Evolutionary conservation across 35 echinoderm and acorn worm genomes (phyloP), one percentile per base, ranked within the genome.

Genomic region (Eucidaris tribuloides): DNA sequence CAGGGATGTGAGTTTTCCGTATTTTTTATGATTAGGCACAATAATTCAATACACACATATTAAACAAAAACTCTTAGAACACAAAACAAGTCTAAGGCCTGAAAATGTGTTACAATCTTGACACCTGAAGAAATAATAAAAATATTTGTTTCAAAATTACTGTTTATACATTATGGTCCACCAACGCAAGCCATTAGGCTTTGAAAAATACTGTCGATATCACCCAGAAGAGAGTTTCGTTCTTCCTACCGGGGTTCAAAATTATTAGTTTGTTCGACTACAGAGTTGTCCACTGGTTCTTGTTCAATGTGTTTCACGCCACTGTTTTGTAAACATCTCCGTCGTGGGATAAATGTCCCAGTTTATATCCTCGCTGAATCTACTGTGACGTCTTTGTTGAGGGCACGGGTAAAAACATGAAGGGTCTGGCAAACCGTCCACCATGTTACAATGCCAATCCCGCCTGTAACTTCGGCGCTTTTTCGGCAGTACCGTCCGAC

Each of bases 141-240:
- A n/a, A n/a, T n/a, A n/a, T n/a, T n/a, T n/a, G n/a, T n/a, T n/a
- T n/a, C n/a, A n/a, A n/a, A n/a, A 59, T 59, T 7, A 59, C 56
- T 24, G 9, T 18, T 1, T 32, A 32, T 64, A 17, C 68, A 20
- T 74, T 74, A 74, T n/a, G 68, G 68, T 23, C 68, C 68, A 9
- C 68, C 68, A 41, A 74, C 68, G 44, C 68, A 74, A 19, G 68
- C 68, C 68, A 74, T 74, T 17, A 74, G 68, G 44, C 68, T 74
- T 74, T 74, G 68, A 74, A 74, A 74, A 44, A 74, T 74, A 74
- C 68, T 74, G 25, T 74, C 68, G 29, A 74, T 74, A 74, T 74
- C 68, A 17, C 68, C 68, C 2, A 74, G 68, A 31, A 74, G 28
- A 35, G 68, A 74, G 41, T 74, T 74, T n/a, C 41, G 38, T 74